These are phyloP conservation scores for Dioctria linearis DNA, from an alignment of 2,888 invertebrate genomes.

Conservation along the genomic window DNA sequence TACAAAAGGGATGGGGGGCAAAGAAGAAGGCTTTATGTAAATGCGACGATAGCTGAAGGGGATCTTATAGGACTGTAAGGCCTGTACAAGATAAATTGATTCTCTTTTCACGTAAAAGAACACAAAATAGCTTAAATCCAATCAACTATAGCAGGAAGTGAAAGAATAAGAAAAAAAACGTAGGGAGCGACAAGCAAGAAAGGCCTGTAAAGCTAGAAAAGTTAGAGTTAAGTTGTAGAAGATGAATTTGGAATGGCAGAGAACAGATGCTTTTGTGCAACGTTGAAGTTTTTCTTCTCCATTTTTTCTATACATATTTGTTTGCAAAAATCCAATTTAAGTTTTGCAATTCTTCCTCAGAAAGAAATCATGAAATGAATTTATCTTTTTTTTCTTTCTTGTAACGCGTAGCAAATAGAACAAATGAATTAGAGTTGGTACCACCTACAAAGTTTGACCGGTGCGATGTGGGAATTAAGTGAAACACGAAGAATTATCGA, in stretches of 20 bases:
- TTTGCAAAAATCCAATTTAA: conserved; percentile 36
- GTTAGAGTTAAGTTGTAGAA: conserved; percentile 3
- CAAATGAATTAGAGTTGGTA: neutral
- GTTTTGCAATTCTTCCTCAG: conserved; percentile 19
- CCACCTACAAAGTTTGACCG: no score
- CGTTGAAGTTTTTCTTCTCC: neutral
- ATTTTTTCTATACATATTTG: neutral
- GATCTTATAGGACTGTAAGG: neutral
- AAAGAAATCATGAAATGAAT: conserved; percentile 27
- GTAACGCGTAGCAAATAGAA: neutral
- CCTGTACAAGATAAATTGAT: conserved; percentile 10
- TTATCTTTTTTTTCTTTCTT: conserved; percentile 3
- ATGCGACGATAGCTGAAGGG: neutral
- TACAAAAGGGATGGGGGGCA: neutral
- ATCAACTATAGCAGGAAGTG: conserved; percentile 3
- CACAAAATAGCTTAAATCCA: conserved; percentile 10
- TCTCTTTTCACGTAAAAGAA: conserved; percentile 9
- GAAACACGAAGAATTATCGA: no score
- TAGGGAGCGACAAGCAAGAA: neutral
- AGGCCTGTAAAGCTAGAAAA: neutral
- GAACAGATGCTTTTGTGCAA: neutral
- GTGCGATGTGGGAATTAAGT: no score
- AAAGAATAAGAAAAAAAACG: neutral
- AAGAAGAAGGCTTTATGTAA: neutral
- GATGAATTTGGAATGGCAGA: neutral